Percentiles rank a stretch among this genome's conserved stretches.
phyloP scores from a whole-genome alignment of 2,888 invertebrate genomes.

The Arrhopalites spinosus region DNA sequence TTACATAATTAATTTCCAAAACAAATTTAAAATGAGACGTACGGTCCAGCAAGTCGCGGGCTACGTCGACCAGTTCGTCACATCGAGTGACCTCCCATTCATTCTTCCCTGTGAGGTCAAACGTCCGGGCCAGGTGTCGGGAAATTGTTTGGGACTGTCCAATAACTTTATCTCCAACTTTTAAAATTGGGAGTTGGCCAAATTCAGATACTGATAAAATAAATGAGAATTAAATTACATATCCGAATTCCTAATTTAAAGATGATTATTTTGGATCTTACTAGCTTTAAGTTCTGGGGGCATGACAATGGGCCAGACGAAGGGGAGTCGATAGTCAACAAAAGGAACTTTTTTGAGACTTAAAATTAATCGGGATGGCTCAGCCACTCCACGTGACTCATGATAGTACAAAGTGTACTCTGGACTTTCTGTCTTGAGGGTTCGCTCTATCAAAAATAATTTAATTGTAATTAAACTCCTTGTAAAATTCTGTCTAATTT shows the following conservation, averaged over 20 bases:
- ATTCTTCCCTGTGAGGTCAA: not conserved
- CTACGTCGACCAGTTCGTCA: constrained; percentile 10
- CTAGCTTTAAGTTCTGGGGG: not conserved
- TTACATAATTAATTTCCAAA: not conserved
- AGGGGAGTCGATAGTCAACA: not conserved
- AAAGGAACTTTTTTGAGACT: not conserved
- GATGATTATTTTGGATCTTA: too few relatives aligned
- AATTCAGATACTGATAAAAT: too few relatives aligned
- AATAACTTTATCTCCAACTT: not conserved
- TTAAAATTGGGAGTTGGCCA: not conserved
- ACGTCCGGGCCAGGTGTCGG: not conserved
- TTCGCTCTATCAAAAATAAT: too few relatives aligned
- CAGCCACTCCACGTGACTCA: not conserved
- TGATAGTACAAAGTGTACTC: constrained; percentile 8
- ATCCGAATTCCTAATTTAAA: too few relatives aligned
- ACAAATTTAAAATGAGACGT: not conserved
- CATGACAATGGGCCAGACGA: not conserved
- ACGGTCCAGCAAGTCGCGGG: constrained; percentile 9
- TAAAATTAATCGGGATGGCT: constrained; percentile 8
- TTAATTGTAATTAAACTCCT: too few relatives aligned
- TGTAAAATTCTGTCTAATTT: too few relatives aligned
- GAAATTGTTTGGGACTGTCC: not conserved
- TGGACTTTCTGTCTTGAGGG: too few relatives aligned
- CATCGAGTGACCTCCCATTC: not conserved
- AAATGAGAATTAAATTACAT: not conserved